Evolutionary conservation across 2,113 vertebrate genomes (phyloP), one percentile per base, ranked within the genome.

Genomic region (Anas platyrhynchos): DNA sequence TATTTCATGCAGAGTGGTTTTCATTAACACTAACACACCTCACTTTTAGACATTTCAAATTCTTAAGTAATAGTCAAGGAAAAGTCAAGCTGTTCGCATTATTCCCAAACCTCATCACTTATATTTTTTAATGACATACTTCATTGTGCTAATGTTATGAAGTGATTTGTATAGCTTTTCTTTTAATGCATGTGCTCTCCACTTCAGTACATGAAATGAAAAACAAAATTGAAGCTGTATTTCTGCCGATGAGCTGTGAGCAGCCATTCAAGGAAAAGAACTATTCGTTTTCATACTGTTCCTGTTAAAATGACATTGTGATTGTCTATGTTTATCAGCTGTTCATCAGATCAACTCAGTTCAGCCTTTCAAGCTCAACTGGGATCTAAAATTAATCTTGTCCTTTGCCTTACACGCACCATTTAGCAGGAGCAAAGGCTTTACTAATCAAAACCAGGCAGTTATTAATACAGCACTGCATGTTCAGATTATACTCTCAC

Each of bases 21-120:
- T 96, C 84, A 95, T 96, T 94, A 95, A 92, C 59, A 94, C 71
- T 88, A 94, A 76, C 63, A 81, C 34, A 86, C 74, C 69, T 94
- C 93, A 95, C 89, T 94, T 97, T 94, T 92, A 95, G 97, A 92
- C 74, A 93, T 92, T 97, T 97, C 66, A 86, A 77, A 55, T 72
- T 85, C 84, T 95, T 96, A 97, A 97, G 90, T 93, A 98, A 97
- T 79, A 96, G 61, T 96, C 79, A 96, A 63, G 43, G 73, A 94
- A 90, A 96, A 96, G 68, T 88, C 95, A 97, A 96, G 69, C 83
- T 97, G 91, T 91, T 96, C 36, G 46, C 86, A 54, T 86, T 94
- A 94, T 89, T 96, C 79, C 84, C 84, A 78, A 88, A 86, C 69
- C 72, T 88, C 86, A 92, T 93, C 94, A 94, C 66, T 95, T 95